Percentiles rank a stretch among this genome's conserved stretches.
These are phyloP conservation scores for Ceyx cyanopectus DNA, from an alignment of 2,113 vertebrate genomes.

Conservation along the genomic window DNA sequence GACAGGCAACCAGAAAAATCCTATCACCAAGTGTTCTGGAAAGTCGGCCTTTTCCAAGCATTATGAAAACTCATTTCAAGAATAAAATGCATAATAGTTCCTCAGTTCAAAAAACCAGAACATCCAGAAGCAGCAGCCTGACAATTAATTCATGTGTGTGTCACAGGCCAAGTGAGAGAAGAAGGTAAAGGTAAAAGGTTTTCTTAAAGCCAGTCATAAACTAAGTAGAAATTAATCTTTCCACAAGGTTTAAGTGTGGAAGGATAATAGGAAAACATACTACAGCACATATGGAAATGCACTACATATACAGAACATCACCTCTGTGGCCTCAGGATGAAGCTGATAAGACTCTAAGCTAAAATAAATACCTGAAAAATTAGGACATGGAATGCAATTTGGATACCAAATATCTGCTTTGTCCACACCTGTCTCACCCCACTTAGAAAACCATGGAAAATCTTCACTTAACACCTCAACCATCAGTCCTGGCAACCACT, in stretches of 20 bases:
- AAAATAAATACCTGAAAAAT: background rate
- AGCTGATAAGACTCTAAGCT: background rate
- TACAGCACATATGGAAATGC: background rate
- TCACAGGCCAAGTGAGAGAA: background rate
- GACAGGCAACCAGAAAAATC: background rate
- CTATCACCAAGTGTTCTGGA: background rate
- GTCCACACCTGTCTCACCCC: background rate
- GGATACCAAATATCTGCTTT: background rate
- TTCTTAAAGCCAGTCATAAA: background rate
- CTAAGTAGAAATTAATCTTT: background rate
- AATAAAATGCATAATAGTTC: background rate
- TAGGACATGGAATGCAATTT: background rate
- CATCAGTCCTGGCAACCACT: background rate
- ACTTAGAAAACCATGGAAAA: background rate
- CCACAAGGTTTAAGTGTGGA: background rate
- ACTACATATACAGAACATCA: background rate
- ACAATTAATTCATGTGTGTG: slow-evolving; percentile 33
- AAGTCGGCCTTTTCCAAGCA: background rate
- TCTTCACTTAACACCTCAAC: background rate
- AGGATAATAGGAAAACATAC: background rate
- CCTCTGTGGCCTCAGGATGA: background rate
- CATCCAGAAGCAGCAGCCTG: slow-evolving; percentile 38
- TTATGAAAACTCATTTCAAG: background rate
- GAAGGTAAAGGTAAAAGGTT: background rate
- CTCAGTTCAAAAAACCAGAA: background rate